Evolutionary conservation across 1,140 invertebrate species (phyloP), one percentile per base, ranked within the genome.

Genomic region (Drosophila pallidifrons): DNA sequence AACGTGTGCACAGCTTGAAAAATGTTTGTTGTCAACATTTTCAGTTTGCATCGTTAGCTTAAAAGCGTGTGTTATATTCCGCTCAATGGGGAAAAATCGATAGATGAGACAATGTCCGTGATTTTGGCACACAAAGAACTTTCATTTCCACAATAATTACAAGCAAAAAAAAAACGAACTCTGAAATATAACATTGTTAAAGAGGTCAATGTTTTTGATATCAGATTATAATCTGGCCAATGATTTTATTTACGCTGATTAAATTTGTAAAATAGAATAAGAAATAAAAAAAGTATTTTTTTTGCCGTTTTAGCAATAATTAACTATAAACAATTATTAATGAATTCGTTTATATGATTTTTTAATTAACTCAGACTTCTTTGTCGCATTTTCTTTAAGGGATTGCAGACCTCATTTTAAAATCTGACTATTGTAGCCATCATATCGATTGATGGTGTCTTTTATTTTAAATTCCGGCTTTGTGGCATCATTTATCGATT

Each of bases 11-110:
- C 85, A 89, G 85, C 85, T 90, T 89, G 85, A 89, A 89, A 89
- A 89, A 89, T 89, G 85, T 89, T 90, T 90, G 85, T 89, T 89
- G 85, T 89, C 86, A 89, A 89, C 85, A 89, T 90, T 88, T 88
- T 86, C 81, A 90, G 85, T 90, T 89, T 89, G 85, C 85, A 89
- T 89, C 85, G 85, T 89, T 89, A 90, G 85, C 85, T 89, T 88
- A 83, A 89, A 88, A 89, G 83, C 81, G 77, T 80, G 67, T 68
- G 67, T 65, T 45, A 59, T 46, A 28, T 46, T 46, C 55, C 57
- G 57, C 64, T 87, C 80, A 88, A 83, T 88, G 85, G 85, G 47
- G 69, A 60, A 88, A 88, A 88, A 88, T 89, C 83, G 81, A 89
- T 89, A 89, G 71, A 83, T 75, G 83, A 88, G 82, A 86, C 82